A percentile compares a stretch with the other conserved stretches of the same genome.
These are phyloP conservation scores for Calycopis cecrops DNA, from an alignment of 1,140 invertebrate species.

Conservation along the genomic window DNA sequence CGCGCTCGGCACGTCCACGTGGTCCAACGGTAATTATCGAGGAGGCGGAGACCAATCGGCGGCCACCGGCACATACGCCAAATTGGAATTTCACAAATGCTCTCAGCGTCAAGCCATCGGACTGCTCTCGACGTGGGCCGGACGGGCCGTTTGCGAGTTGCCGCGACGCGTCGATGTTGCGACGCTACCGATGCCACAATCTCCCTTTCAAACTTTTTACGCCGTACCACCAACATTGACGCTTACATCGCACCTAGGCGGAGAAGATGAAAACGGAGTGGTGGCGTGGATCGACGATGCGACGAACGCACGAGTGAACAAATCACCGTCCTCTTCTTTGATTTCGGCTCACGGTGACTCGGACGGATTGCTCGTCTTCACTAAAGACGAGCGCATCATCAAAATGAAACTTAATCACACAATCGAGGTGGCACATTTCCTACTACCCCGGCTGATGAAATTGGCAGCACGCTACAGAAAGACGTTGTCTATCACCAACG, in stretches of 20 bases:
- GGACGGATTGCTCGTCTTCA: slow-evolving; percentile 11
- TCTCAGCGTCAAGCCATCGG: slow-evolving; percentile 8
- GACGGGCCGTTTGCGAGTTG: neutral
- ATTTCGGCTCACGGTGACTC: slow-evolving; percentile 3
- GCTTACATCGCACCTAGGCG: no score
- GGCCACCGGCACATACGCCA: slow-evolving; percentile 5
- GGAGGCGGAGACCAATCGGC: slow-evolving; percentile 6
- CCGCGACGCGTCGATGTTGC: neutral
- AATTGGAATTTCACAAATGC: slow-evolving; percentile 11
- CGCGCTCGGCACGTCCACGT: no score
- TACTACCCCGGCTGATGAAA: slow-evolving; percentile 5
- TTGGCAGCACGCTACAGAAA: no score
- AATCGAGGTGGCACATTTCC: slow-evolving; percentile 6
- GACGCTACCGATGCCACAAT: slow-evolving; percentile 4
- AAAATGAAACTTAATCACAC: slow-evolving; percentile 10
- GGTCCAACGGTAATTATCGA: no score
- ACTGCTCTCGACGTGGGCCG: slow-evolving; percentile 7
- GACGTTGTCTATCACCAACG: neutral
- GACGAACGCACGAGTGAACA: neutral
- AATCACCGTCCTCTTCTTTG: neutral
- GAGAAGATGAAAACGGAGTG: no score
- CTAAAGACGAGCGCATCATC: slow-evolving; percentile 2
- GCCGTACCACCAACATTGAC: neutral
- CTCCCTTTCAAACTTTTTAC: slow-evolving; percentile 12
- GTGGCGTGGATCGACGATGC: neutral